Evolutionary conservation across 2,888 invertebrate species (phyloP), one percentile per base, ranked within the genome.

Genomic region (Microctonus aethiopoides): DNA sequence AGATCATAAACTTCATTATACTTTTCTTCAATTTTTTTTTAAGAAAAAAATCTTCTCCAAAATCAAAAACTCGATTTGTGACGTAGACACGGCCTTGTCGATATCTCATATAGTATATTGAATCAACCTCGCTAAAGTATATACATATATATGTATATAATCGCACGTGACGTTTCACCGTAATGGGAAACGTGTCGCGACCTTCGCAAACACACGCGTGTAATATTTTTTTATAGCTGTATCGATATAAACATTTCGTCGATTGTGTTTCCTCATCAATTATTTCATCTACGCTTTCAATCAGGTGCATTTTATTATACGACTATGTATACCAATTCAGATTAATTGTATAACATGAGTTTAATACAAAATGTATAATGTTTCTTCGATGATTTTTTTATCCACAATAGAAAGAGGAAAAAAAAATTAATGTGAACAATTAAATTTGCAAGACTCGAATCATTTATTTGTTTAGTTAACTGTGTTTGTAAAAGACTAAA

Each of bases 111-210:
- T 1, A 41, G 26, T 29, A 16, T 36, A 20, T 29, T 64, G 24
- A 54, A 54, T 64, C 64, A 64, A 64, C 64, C 64, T 64, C 52
- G 54, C 51, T 36, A 34, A 34, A 62, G 64, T 64, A 26, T 39
- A 22, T 61, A 34, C 36, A 39, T 20, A n/a, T n/a, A n/a, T n/a
- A n/a, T n/a, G n/a, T n/a, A n/a, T n/a, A n/a, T n/a, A n/a, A n/a
- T n/a, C n/a, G n/a, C n/a, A n/a, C 22, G 32, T 54, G 63, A 60
- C 39, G 54, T 61, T 54, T 62, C 24, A 61, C 63, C 52, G 52
- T 62, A 60, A 46, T 70, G 67, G 56, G 67, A 70, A 70, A 41
- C 67, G 67, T 70, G 70, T 67, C 70, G 51, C 41, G 70, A 67
- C 70, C 70, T 70, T 70, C 67, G n/a, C 16, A 36, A 5, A 16